These are phyloP conservation scores for Menura novaehollandiae DNA, from an alignment of 2,113 vertebrate species.

Conservation along the genomic window DNA sequence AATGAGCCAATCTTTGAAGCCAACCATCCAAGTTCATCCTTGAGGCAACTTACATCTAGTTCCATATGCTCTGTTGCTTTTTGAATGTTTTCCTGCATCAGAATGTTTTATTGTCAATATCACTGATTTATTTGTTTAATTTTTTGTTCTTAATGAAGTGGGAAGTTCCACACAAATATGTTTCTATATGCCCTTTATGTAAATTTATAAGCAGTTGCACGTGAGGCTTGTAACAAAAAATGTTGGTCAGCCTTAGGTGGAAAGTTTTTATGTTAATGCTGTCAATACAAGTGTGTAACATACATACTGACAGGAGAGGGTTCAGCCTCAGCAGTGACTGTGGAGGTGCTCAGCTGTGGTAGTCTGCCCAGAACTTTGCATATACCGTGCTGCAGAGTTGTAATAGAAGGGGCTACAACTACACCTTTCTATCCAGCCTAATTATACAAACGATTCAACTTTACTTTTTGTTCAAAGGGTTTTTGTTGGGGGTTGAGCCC, in stretches of 20 bases:
- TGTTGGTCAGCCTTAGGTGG: neutral
- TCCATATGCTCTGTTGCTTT: rapidly evolving
- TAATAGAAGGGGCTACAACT: neutral
- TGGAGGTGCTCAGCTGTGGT: neutral
- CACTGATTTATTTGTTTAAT: neutral
- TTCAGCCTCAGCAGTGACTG: neutral
- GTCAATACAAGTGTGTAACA: neutral
- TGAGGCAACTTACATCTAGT: neutral
- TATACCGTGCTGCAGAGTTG: neutral
- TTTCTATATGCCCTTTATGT: neutral
- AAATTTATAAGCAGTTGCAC: neutral
- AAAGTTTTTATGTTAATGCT: neutral
- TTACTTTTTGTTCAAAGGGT: neutral
- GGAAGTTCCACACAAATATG: neutral
- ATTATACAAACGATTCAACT: neutral
- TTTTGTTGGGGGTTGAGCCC: no score
- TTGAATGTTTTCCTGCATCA: neutral
- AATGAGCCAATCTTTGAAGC: neutral
- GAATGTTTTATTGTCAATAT: neutral
- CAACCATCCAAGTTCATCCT: neutral
- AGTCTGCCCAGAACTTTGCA: neutral
- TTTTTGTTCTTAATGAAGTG: neutral
- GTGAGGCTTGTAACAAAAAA: neutral
- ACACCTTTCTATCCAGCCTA: neutral
- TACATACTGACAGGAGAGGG: neutral